Percentiles rank a stretch among this genome's conserved stretches.
Evolutionary conservation across 2,113 vertebrate species (phyloP).

Genomic region (Erythrocercus mccallii): DNA sequence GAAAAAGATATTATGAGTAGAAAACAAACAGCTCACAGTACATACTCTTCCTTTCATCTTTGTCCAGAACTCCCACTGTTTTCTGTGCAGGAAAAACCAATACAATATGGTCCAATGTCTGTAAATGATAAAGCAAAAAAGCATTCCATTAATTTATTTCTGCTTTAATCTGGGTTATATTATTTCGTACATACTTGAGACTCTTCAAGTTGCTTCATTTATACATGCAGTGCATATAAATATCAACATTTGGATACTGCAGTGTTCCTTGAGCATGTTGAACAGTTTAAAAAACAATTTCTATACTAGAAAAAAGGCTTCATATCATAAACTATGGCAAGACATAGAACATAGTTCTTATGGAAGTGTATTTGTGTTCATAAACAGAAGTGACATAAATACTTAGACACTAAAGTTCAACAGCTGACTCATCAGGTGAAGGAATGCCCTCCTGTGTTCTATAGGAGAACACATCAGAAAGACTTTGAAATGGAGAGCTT

Average conservation of each 20-base stretch:
- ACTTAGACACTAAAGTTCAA: background rate
- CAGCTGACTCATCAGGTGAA: background rate
- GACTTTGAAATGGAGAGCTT: background rate
- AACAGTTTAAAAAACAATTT: background rate
- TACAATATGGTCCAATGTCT: conserved; percentile 40
- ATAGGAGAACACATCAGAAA: background rate
- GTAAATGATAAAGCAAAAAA: conserved; percentile 37
- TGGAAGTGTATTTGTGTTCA: background rate
- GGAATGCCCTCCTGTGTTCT: background rate
- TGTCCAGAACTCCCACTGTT: conserved; percentile 52
- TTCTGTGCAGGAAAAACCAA: background rate
- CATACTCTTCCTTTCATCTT: conserved; percentile 34
- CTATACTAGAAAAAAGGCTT: background rate
- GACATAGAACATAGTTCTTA: background rate
- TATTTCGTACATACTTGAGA: background rate
- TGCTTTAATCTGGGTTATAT: conserved; percentile 22
- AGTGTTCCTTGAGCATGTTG: background rate
- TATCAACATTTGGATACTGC: background rate
- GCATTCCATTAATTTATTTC: conserved; percentile 16
- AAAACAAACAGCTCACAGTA: conserved; percentile 2
- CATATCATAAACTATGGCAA: background rate
- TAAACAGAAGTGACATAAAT: background rate
- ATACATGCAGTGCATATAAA: background rate
- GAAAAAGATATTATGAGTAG: background rate
- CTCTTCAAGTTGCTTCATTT: background rate